Base-by-base conservation (phyloP, 2,888 invertebrate genomes). In the Apodemia hepburni region DNA sequence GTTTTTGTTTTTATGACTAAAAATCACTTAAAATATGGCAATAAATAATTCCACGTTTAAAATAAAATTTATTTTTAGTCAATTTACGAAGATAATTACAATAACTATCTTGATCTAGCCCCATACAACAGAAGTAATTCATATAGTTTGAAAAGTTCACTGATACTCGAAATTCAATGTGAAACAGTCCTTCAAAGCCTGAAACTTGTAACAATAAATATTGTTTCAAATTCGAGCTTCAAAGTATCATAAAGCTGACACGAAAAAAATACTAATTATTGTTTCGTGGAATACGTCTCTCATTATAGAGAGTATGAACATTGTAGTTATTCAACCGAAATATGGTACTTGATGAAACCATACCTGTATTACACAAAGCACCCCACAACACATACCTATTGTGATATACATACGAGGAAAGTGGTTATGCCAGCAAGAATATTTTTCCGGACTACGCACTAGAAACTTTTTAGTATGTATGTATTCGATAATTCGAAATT, bases 241-340 rank as follows among this genome's bases (percentile, higher is more conserved):
- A 45, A 45, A 45, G 45, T 45, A n/a, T 45, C 45, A 45, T 45
- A 45, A 45, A 45, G 45, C 45, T 45, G 45, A n/a, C 45, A 45
- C n/a, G 7, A 2, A n/a, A 38, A 45, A 45, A 45, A 7, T 45
- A n/a, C 7, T 45, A 45, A 45, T 45, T 45, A 45, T 1, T 15
- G 42, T 45, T 45, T 45, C n/a, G n/a, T n/a, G 12, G 45, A 45
- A 45, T n/a, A 15, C n/a, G n/a, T 7, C 45, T 38, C 33, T 33
- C 33, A 29, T 29, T 29, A 4, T 29, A 29, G 27, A 29, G 3
- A 29, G 3, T 29, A 29, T 2, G 2, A 29, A 29, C 4, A 29
- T 29, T 29, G 27, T 9, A 3, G 3, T 45, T 45, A 7, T 45
- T 45, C n/a, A n/a, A 45, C n/a, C n/a, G 45, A 45, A 42, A 42